Percentiles rank a stretch among this genome's conserved stretches.
Evolutionary conservation across 2,113 vertebrate species (phyloP).

Genomic region (Brienomyrus longianalis): DNA sequence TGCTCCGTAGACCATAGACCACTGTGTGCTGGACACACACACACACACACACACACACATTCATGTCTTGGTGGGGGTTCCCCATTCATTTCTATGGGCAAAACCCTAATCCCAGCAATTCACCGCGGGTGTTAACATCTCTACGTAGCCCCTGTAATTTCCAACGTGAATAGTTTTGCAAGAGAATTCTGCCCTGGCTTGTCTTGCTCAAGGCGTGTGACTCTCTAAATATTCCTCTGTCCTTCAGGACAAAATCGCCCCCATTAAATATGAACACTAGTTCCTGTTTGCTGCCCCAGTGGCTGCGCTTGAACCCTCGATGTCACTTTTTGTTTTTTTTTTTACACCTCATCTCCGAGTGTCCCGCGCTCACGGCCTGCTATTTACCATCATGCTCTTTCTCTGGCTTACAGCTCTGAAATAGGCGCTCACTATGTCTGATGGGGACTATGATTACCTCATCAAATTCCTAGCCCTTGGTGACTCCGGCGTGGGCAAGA

Average conservation of each 20-base stretch:
- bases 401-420: conserved; percentile 54
- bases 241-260: not conserved
- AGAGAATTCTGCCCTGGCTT: not conserved
- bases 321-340: not conserved
- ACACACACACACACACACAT: not conserved
- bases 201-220: not conserved
- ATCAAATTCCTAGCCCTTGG: conserved; percentile 96
- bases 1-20: not conserved
- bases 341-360: not conserved
- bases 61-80: not conserved
- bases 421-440: conserved; percentile 82
- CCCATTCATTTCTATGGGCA: not conserved
- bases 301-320: not conserved
- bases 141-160: not conserved
- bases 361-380: not conserved
- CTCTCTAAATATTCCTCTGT: not conserved
- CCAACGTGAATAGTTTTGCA: conserved; percentile 5
- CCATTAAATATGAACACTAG: not conserved
- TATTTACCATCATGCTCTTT: not conserved
- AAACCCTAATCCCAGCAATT: not conserved
- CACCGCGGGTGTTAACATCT: not conserved
- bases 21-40: not conserved
- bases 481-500: conserved; percentile 96
- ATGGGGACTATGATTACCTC: conserved; percentile 99
- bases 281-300: not conserved